Percentiles rank a stretch among this genome's conserved stretches.
phyloP scores from a whole-genome alignment of 2,888 invertebrate genomes.

The Lithosia quadra region DNA sequence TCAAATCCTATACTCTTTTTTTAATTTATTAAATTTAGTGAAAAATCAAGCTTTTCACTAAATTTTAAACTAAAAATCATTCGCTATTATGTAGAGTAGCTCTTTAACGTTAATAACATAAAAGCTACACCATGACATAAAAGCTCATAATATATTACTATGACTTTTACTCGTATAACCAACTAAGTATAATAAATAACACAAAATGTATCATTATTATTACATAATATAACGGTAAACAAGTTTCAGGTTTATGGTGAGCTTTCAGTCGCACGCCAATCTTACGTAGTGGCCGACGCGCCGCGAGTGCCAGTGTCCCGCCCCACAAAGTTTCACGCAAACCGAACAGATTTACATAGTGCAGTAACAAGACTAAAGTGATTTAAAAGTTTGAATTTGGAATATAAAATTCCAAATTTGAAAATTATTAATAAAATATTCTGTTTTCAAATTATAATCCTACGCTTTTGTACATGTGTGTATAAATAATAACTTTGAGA shows the following conservation, averaged over 20 bases:
- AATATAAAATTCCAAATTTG: neutral
- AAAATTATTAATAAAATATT: neutral
- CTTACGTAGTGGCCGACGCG: conserved; percentile 16
- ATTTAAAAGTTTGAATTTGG: conserved; percentile 6
- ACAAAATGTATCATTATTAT: neutral
- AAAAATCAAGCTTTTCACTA: too few species aligned
- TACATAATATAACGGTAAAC: conserved; percentile 17
- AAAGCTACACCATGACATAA: neutral
- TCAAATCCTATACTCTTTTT: too few species aligned
- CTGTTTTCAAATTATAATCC: neutral
- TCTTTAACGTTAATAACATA: neutral
- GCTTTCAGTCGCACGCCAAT: conserved; percentile 24
- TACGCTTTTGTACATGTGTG: neutral
- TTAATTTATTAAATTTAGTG: too few species aligned
- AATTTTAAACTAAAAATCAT: too few species aligned
- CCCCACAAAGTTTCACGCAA: conserved; percentile 12
- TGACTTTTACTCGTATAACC: neutral
- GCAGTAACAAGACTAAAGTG: neutral
- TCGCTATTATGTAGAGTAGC: too few species aligned
- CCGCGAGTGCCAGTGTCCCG: conserved; percentile 1
- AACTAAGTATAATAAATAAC: neutral
- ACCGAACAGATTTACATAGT: neutral
- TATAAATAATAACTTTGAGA: too few species aligned
- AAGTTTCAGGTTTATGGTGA: conserved; percentile 13
- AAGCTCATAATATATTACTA: too few species aligned